Evolutionary conservation across 2,797 vertebrate species (phyloP).

Genomic region (Cottoperca gobio): DNA sequence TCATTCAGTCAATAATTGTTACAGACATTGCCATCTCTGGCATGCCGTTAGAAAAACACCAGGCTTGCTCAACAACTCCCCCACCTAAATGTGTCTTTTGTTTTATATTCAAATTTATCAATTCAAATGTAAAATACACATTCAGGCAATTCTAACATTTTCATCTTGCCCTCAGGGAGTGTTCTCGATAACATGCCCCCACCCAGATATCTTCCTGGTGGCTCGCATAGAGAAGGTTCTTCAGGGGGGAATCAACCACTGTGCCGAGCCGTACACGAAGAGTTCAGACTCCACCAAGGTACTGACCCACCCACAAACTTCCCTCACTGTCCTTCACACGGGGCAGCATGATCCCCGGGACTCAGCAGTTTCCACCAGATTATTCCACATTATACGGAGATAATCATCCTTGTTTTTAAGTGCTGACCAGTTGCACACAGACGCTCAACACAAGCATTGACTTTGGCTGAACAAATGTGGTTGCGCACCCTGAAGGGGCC

Average conservation of each 20-base stretch:
- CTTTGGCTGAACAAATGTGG: slow-evolving; percentile 61
- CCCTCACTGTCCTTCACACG: slow-evolving; percentile 4
- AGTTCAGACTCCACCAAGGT: slow-evolving; percentile 99
- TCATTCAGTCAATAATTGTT: neutral
- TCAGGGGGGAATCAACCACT: slow-evolving; percentile 95
- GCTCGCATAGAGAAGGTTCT: slow-evolving; percentile 98
- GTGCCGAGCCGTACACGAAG: slow-evolving; percentile 98
- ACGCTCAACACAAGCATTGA: slow-evolving; percentile 62
- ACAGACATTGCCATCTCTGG: neutral
- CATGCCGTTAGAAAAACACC: neutral
- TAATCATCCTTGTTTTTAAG: slow-evolving; percentile 54
- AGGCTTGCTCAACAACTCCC: neutral
- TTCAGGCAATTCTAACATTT: slow-evolving; percentile 15
- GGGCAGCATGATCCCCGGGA: neutral
- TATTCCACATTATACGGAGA: slow-evolving; percentile 62
- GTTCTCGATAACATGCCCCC: slow-evolving; percentile 96
- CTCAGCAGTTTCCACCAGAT: slow-evolving; percentile 62
- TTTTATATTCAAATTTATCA: neutral
- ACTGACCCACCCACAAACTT: slow-evolving; percentile 38
- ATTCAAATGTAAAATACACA: neutral
- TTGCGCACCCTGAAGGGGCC: slow-evolving; percentile 36
- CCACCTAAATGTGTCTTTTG: neutral
- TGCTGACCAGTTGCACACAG: slow-evolving; percentile 38
- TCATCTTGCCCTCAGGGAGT: slow-evolving; percentile 86
- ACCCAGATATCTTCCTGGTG: slow-evolving; percentile 97